Evolutionary conservation across 2,113 vertebrate species (phyloP).

Genomic region (Mionectes macconnelli): DNA sequence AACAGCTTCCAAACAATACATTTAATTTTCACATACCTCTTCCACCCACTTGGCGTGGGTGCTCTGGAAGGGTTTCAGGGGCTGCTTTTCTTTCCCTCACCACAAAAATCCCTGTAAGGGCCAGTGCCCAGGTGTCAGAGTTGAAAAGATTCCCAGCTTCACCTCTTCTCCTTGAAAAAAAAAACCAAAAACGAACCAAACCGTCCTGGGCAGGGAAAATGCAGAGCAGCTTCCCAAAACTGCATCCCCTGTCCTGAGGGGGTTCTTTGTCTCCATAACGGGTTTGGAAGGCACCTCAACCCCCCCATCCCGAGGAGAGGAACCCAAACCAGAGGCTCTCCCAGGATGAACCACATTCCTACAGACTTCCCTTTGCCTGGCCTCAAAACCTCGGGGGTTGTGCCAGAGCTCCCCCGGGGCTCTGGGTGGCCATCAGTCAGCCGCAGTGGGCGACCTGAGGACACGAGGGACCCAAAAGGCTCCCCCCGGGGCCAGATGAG

Average conservation of each 20-base stretch:
- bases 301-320: background rate
- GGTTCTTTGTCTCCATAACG: background rate
- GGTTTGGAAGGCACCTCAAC: background rate
- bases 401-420: background rate
- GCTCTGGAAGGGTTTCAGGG: background rate
- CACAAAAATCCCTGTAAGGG: background rate
- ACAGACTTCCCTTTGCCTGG: background rate
- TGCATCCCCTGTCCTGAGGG: background rate
- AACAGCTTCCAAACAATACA: background rate
- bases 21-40: background rate
- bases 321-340: constrained; percentile 7
- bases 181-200: no score
- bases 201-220: background rate
- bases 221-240: background rate
- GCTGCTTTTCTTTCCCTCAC: background rate
- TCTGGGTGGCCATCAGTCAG: background rate
- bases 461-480: background rate
- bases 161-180: background rate
- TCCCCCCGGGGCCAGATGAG: background rate
- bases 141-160: background rate
- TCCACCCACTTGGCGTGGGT: background rate
- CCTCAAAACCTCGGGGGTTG: background rate
- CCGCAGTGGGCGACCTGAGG: background rate
- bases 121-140: background rate
- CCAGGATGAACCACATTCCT: background rate